Evolutionary conservation across 2,797 vertebrate species (phyloP).

Genomic region (Setipinna tenuifilis): DNA sequence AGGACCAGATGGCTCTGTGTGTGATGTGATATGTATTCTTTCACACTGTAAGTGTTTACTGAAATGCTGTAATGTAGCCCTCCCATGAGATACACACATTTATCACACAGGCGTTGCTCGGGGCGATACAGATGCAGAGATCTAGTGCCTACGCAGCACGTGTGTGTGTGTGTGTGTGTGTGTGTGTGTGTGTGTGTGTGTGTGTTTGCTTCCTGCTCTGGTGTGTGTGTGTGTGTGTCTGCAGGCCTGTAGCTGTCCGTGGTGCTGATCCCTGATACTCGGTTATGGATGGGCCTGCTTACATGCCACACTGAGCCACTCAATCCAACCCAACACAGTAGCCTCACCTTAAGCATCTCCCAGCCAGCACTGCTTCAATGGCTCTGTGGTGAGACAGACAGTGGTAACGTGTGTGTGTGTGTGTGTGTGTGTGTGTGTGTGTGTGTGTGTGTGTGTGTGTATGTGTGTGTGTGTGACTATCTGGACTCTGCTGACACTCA

Average conservation of each 20-base stretch:
- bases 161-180: conserved; percentile 37
- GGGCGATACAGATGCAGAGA: not conserved
- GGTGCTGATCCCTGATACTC: not conserved
- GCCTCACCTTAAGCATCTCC: not conserved
- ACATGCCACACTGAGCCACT: not conserved
- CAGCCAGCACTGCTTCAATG: not conserved
- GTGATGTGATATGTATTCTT: not conserved
- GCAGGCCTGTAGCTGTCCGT: not conserved
- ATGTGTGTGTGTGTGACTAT: conserved; percentile 12
- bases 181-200: conserved; percentile 36
- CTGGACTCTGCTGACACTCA: not conserved
- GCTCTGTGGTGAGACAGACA: conserved; percentile 53
- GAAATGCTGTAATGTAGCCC: not conserved
- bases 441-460: conserved; percentile 31
- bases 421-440: not conserved
- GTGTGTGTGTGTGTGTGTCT: not conserved
- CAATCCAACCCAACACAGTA: not conserved
- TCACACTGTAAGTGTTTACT: not conserved
- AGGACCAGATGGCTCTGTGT: not conserved
- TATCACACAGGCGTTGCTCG: not conserved
- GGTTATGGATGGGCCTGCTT: not conserved
- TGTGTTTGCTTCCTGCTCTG: not conserved
- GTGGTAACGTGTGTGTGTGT: conserved; percentile 57
- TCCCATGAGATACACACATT: conserved; percentile 12
- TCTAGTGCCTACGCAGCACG: conserved; percentile 27